Evolutionary conservation across 2,888 invertebrate species (phyloP).

Genomic region (Chloroclysta siterata): DNA sequence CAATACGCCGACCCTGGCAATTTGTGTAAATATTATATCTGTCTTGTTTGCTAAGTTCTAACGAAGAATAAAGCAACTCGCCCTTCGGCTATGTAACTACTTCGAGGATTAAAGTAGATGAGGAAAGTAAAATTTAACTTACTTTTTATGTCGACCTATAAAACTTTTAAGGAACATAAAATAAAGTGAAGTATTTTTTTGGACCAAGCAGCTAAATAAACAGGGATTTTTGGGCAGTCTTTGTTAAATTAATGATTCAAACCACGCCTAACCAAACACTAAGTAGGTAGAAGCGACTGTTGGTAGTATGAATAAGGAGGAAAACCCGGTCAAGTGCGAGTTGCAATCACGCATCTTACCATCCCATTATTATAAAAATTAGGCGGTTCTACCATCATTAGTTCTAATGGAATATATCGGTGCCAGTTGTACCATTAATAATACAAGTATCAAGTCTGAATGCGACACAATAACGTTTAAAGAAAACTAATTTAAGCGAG

Average conservation of each 20-base stretch:
- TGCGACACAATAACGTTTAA: too few relatives aligned
- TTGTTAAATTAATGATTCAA: slow-evolving; percentile 11
- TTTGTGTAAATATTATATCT: background rate
- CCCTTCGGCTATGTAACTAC: slow-evolving; percentile 8
- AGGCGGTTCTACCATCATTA: too few relatives aligned
- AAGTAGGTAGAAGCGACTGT: background rate
- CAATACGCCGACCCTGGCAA: too few relatives aligned
- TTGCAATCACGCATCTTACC: background rate
- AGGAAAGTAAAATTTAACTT: slow-evolving; percentile 24
- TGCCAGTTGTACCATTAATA: background rate
- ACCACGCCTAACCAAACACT: background rate
- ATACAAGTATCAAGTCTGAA: background rate
- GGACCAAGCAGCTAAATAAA: slow-evolving; percentile 13
- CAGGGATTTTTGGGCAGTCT: slow-evolving; percentile 5
- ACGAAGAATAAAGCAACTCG: background rate
- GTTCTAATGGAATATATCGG: too few relatives aligned
- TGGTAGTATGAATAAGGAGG: background rate
- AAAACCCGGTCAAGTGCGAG: background rate
- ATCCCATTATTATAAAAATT: background rate
- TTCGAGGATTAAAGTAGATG: slow-evolving; percentile 16
- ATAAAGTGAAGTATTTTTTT: slow-evolving; percentile 22
- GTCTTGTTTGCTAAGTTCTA: background rate
- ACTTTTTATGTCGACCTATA: slow-evolving; percentile 27
- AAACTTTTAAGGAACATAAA: slow-evolving; percentile 29
- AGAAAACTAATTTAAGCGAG: too few relatives aligned